Evolutionary conservation across 2,888 invertebrate species (phyloP).

Genomic region (Lingula anatina): DNA sequence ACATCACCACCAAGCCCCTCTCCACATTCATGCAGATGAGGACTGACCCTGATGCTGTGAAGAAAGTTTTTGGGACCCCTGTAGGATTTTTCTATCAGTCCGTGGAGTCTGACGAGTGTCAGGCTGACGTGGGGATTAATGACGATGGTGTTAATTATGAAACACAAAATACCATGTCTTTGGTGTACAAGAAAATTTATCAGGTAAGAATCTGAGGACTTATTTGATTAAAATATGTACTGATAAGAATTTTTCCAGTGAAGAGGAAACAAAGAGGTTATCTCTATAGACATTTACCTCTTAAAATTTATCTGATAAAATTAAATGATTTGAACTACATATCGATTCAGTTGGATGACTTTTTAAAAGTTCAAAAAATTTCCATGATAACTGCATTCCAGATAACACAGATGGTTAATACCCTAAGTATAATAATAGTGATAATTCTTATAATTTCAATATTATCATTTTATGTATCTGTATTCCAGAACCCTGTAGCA

Average conservation of each 20-base stretch:
- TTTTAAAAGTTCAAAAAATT: too few species aligned
- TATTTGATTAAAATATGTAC: neutral
- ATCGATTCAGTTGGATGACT: too few species aligned
- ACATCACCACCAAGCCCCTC: slow-evolving; percentile 37
- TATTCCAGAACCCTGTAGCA: slow-evolving; percentile 31
- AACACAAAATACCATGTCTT: slow-evolving; percentile 39
- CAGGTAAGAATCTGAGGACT: too few species aligned
- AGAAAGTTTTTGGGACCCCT: slow-evolving; percentile 31
- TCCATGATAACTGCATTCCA: too few species aligned
- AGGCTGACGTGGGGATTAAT: slow-evolving; percentile 17
- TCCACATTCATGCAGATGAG: slow-evolving; percentile 43
- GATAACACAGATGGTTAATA: too few species aligned
- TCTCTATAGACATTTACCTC: too few species aligned
- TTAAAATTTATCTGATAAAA: too few species aligned
- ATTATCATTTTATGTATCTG: slow-evolving; percentile 4
- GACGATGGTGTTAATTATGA: slow-evolving; percentile 25
- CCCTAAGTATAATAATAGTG: neutral
- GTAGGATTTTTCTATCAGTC: slow-evolving; percentile 47
- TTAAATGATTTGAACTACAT: too few species aligned
- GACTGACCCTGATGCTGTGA: slow-evolving; percentile 28
- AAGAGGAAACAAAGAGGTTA: too few species aligned
- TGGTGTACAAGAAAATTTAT: slow-evolving; percentile 24
- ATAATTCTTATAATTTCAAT: neutral
- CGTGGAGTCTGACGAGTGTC: slow-evolving; percentile 34
- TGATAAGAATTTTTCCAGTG: too few species aligned